Conservation (phyloP, 2,888 invertebrate genomes). For the Sarcophaga variegata region DNA sequence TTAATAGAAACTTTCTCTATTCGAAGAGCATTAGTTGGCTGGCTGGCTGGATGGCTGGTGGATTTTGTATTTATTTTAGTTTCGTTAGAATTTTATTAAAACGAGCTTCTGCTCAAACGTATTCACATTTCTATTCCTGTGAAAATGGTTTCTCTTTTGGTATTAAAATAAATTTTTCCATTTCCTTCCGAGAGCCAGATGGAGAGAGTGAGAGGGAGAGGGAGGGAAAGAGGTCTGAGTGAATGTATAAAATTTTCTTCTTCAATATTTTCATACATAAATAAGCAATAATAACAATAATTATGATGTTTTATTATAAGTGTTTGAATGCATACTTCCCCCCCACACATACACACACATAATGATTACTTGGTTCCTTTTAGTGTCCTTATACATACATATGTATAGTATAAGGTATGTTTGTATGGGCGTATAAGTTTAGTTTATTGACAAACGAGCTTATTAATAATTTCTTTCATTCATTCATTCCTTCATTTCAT, state of each 20-base stretch:
- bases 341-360: too few relatives aligned
- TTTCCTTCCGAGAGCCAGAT: not conserved
- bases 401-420: too few relatives aligned
- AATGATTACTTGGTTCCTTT: too few relatives aligned
- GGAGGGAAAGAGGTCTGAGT: not conserved
- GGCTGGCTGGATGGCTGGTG: too few relatives aligned
- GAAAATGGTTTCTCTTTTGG: not conserved
- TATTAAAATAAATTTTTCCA: constrained; percentile 22
- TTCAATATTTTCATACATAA: constrained; percentile 5
- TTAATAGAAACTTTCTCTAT: constrained; percentile 48
- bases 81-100: constrained; percentile 45
- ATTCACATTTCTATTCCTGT: not conserved
- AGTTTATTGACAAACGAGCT: constrained; percentile 22
- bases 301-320: not conserved
- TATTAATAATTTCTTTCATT: constrained; percentile 23
- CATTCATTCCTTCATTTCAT: not conserved
- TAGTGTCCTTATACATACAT: too few relatives aligned
- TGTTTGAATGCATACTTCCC: not conserved
- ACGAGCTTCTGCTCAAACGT: constrained; percentile 19
- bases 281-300: constrained; percentile 20
- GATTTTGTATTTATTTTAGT: constrained; percentile 14
- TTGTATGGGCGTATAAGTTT: not conserved
- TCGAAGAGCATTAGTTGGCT: not conserved
- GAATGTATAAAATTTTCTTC: constrained; percentile 8
- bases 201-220: too few relatives aligned